Evolutionary conservation across 53 echinoderm and acorn worm genomes (phyloP).

Genomic region (Arbacia lixula): DNA sequence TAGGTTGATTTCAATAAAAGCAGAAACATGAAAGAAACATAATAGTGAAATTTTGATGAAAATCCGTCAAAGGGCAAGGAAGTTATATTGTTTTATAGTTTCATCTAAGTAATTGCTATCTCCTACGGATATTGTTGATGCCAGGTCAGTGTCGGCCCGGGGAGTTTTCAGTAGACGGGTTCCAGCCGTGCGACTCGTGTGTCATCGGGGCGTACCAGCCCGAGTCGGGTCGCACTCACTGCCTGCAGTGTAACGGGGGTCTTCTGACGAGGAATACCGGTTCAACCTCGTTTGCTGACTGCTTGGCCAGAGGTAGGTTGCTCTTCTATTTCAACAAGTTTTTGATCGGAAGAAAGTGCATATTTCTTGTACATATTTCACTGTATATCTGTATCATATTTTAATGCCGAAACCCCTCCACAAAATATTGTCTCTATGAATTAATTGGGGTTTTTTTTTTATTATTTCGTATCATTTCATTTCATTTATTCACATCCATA

Average conservation of each 20-base stretch:
- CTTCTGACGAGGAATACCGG: conserved; percentile 69
- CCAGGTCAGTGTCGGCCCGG: conserved; percentile 87
- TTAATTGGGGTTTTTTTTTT: no score
- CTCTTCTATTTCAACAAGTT: neutral
- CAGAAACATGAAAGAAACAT: no score
- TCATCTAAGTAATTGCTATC: neutral
- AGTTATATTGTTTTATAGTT: no score
- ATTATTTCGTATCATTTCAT: no score
- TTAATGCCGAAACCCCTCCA: no score
- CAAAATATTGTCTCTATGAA: no score
- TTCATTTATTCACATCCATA: no score
- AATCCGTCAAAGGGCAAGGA: no score
- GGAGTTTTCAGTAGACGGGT: conserved; percentile 79
- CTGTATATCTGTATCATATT: no score
- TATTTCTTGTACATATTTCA: no score
- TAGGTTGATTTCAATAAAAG: no score
- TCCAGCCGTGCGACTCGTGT: conserved; percentile 84
- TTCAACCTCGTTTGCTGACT: conserved; percentile 77
- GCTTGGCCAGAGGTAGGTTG: conserved; percentile 69
- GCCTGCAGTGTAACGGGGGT: conserved; percentile 81
- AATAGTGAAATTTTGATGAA: no score
- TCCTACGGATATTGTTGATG: neutral
- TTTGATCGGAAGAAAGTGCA: neutral
- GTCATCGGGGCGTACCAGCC: conserved; percentile 83
- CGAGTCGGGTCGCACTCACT: conserved; percentile 82